These are phyloP conservation scores for Athalia circularis DNA, from an alignment of 2,888 invertebrate species.

Conservation along the genomic window DNA sequence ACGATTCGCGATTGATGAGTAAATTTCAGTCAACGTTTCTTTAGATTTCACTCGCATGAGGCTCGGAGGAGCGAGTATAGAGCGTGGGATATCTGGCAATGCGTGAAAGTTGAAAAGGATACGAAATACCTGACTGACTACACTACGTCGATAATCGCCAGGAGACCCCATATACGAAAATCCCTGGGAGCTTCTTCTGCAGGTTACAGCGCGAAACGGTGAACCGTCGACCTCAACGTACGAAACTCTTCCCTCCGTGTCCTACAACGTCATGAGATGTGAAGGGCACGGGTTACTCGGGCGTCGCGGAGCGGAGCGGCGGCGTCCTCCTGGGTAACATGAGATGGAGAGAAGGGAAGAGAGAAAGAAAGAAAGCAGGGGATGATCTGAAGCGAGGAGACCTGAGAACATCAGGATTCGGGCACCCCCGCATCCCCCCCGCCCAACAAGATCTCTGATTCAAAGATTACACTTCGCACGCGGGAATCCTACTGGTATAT, in stretches of 20 bases:
- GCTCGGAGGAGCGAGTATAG: too few relatives aligned
- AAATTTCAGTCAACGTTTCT: not conserved
- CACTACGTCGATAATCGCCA: conserved; percentile 45
- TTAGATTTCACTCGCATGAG: conserved; percentile 17
- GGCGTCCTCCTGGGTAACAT: not conserved
- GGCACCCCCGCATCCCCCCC: not conserved
- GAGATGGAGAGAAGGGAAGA: too few relatives aligned
- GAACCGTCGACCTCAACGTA: conserved; percentile 13
- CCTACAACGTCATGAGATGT: not conserved
- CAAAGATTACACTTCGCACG: conserved; percentile 35
- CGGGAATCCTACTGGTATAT: not conserved
- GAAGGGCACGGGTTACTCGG: conserved; percentile 15
- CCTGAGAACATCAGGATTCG: too few relatives aligned
- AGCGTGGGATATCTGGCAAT: conserved; percentile 12
- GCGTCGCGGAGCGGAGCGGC: conserved; percentile 17
- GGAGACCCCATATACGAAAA: conserved; percentile 42
- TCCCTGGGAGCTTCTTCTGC: conserved; percentile 43
- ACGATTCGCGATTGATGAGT: too few relatives aligned
- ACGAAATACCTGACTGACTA: not conserved
- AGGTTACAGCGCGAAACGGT: not conserved
- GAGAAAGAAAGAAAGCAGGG: too few relatives aligned
- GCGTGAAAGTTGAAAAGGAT: conserved; percentile 40
- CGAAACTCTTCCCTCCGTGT: conserved; percentile 25
- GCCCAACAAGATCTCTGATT: conserved; percentile 35
- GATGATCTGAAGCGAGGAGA: too few relatives aligned